Evolutionary conservation across 2,888 invertebrate species (phyloP).

Genomic region (Glaucopsyche alexis): DNA sequence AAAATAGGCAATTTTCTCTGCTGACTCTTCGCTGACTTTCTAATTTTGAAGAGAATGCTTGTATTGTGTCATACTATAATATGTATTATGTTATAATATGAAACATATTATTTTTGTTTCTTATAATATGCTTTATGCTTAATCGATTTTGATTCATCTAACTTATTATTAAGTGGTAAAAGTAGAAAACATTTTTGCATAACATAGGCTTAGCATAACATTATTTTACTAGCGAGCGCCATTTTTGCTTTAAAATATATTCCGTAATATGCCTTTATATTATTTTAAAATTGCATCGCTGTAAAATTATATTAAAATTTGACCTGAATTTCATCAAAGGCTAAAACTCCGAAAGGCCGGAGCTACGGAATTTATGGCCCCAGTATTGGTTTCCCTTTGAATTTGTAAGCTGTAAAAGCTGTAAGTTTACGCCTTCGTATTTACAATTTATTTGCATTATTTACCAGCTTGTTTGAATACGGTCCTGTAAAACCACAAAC

Average conservation of each 20-base stretch:
- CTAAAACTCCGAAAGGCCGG: slow-evolving; percentile 45
- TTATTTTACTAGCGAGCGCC: neutral
- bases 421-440: slow-evolving; percentile 27
- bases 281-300: neutral
- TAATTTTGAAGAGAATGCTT: no score
- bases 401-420: slow-evolving; percentile 42
- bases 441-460: neutral
- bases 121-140: no score
- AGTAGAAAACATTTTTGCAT: no score
- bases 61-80: no score
- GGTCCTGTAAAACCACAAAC: neutral
- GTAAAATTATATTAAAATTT: slow-evolving; percentile 14
- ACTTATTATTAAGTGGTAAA: no score
- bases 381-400: slow-evolving; percentile 49
- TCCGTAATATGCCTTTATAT: neutral
- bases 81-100: no score
- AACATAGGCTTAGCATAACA: no score
- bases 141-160: no score
- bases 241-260: neutral
- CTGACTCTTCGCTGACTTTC: neutral
- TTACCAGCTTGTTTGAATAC: neutral
- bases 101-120: no score
- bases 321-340: slow-evolving; percentile 35
- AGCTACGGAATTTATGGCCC: slow-evolving; percentile 52
- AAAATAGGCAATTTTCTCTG: neutral